These are phyloP conservation scores for Merluccius polli DNA, from an alignment of 2,797 vertebrate genomes.

Conservation along the genomic window DNA sequence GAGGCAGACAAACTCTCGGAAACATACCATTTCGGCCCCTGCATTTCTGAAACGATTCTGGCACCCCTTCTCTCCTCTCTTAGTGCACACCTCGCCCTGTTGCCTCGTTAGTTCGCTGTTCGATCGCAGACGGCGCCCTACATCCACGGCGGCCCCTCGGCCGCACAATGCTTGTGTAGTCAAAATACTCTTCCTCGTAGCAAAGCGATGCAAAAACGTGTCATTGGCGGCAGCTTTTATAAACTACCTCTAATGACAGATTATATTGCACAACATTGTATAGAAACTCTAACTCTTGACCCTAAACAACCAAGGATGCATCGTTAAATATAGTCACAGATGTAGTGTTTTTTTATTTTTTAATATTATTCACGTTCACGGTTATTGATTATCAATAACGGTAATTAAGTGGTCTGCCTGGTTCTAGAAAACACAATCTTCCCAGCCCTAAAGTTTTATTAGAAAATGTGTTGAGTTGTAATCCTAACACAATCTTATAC, in stretches of 20 bases:
- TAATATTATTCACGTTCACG: neutral
- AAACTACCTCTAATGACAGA: neutral
- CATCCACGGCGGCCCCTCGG: too few relatives aligned
- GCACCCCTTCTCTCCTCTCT: too few relatives aligned
- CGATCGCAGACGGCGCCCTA: too few relatives aligned
- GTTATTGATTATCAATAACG: neutral
- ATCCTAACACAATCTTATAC: slow-evolving; percentile 13
- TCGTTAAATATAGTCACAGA: neutral
- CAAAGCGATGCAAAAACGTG: neutral
- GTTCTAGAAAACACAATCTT: slow-evolving; percentile 6
- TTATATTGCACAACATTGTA: neutral
- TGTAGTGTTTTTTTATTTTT: neutral
- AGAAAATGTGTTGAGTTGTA: slow-evolving; percentile 8
- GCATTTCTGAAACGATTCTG: too few relatives aligned
- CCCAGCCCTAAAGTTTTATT: slow-evolving; percentile 13
- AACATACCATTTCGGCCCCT: too few relatives aligned
- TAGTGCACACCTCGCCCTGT: too few relatives aligned
- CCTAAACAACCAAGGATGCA: neutral
- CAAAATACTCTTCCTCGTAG: neutral
- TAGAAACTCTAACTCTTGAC: too few relatives aligned
- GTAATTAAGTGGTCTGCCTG: slow-evolving; percentile 12
- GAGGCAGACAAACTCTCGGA: too few relatives aligned
- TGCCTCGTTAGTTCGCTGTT: too few relatives aligned
- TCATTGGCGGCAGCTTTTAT: neutral
- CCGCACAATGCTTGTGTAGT: too few relatives aligned